Percentiles rank a stretch among this genome's conserved stretches.
These are phyloP conservation scores for Pantherophis alleghaniensis DNA, from an alignment of 2,797 vertebrate genomes.

Conservation along the genomic window DNA sequence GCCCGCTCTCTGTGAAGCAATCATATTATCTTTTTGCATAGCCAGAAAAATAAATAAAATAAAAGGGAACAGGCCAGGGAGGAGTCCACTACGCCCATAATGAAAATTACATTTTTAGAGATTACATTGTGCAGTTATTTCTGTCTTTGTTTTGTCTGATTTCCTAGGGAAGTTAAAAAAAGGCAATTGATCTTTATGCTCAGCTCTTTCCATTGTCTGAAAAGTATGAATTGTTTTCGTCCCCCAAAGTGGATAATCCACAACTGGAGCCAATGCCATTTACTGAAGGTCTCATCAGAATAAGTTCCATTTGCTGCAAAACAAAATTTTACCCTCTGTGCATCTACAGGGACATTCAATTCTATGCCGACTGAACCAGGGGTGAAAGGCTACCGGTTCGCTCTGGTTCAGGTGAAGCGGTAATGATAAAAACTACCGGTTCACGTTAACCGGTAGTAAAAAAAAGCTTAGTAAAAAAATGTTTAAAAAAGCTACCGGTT, in stretches of 20 bases:
- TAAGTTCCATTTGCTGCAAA: conserved; percentile 36
- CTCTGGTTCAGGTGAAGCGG: too few species aligned
- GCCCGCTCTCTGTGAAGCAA: conserved; percentile 46
- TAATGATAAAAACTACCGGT: too few species aligned
- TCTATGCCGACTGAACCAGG: too few species aligned
- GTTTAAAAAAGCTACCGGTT: too few species aligned
- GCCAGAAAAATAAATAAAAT: conserved; percentile 43
- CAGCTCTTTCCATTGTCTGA: conserved; percentile 41
- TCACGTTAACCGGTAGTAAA: too few species aligned
- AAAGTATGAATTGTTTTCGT: conserved; percentile 35
- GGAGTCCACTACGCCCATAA: conserved; percentile 41
- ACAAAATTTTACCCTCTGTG: background rate
- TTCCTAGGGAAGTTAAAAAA: conserved; percentile 57
- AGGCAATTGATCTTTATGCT: conserved; percentile 45
- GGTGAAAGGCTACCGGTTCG: too few species aligned
- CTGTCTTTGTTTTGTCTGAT: conserved; percentile 56
- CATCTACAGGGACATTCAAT: background rate
- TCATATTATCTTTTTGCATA: conserved; percentile 62
- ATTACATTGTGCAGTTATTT: conserved; percentile 37
- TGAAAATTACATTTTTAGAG: conserved; percentile 50
- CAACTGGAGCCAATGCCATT: conserved; percentile 16
- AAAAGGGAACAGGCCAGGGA: conserved; percentile 30
- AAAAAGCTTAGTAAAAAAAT: too few species aligned
- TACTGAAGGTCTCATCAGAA: conserved; percentile 6
- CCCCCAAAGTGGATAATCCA: background rate